Base-by-base conservation (phyloP, 2,113 vertebrate genomes). In the pig (Sus scrofa) region DNA sequence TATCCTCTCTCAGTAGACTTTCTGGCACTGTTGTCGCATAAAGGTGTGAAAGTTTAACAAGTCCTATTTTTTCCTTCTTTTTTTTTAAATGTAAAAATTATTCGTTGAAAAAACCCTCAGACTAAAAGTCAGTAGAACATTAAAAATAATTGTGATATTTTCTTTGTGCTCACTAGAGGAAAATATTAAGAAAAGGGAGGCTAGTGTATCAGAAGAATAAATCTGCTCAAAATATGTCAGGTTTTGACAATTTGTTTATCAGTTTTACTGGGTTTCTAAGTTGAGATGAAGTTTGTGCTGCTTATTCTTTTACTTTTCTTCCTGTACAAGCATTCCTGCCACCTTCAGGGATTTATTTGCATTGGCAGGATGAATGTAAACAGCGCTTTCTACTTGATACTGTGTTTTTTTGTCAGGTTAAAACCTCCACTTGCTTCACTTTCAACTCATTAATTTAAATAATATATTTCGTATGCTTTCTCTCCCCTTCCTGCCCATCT, bases 21-120 rank as follows among this genome's bases (percentile, higher is more conserved):
- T 98, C 85, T 34, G 93, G 52, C 81, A 86, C 73, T 96, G 63
- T 97, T 96, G 70, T 97, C 98, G 92, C 73, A 11, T 97, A 97
- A 97, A n/a, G 90, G 92, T 97, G 58, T 97, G 97, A 98, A 98
- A 98, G 93, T 98, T 98, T 74, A 97, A 94, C 82, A 96, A 94
- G 95, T 97, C 94, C 94, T 95, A 94, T 95, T 98, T 98, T 96
- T 39, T 95, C 96, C 89, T 95, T 96, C 88, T 97, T 98, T 96
- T 97, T 98, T 98, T 77, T 98, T 97, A 94, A 98, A n/a, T n/a
- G n/a, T n/a, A 97, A 97, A 96, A 93, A 95, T 93, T 87, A 63
- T 97, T 94, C 89, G n/a, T 97, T 97, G 74, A 44, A 91, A 86
- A 74, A 86, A 15, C 12, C 15, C 0, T 3, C 27, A 19, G 77